These are phyloP conservation scores for Patiria miniata DNA, from an alignment of 35 echinoderm and acorn worm genomes.

Conservation along the genomic window DNA sequence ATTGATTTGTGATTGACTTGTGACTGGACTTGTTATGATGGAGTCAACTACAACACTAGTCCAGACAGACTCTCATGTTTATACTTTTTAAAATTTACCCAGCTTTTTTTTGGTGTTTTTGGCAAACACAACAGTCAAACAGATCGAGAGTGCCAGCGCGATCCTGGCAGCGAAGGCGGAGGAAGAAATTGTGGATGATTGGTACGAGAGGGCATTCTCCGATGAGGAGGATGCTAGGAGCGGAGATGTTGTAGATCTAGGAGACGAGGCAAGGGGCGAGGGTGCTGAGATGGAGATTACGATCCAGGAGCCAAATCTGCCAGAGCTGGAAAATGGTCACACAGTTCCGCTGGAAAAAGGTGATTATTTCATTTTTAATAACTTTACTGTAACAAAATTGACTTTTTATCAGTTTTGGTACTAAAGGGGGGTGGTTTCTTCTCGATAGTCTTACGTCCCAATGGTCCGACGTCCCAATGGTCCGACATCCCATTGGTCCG, in stretches of 20 bases:
- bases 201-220: background rate
- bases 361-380: background rate
- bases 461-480: too few species aligned
- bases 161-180: background rate
- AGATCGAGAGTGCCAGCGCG: background rate
- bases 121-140: background rate
- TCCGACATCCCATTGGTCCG: too few species aligned
- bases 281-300: background rate
- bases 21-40: too few species aligned
- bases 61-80: too few species aligned
- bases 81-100: too few species aligned
- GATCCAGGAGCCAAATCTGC: background rate
- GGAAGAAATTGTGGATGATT: background rate
- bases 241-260: background rate
- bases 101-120: background rate
- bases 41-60: too few species aligned
- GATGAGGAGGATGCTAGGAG: background rate
- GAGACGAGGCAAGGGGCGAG: background rate
- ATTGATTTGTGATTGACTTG: too few species aligned
- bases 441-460: too few species aligned
- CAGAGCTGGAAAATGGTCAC: background rate
- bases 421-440: too few species aligned
- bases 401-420: too few species aligned
- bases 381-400: too few species aligned
- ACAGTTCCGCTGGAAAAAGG: background rate